A percentile compares a stretch with the other conserved stretches of the same genome.
Evolutionary conservation across 2,888 invertebrate genomes (phyloP).

Genomic region (Polymixis lichenea): DNA sequence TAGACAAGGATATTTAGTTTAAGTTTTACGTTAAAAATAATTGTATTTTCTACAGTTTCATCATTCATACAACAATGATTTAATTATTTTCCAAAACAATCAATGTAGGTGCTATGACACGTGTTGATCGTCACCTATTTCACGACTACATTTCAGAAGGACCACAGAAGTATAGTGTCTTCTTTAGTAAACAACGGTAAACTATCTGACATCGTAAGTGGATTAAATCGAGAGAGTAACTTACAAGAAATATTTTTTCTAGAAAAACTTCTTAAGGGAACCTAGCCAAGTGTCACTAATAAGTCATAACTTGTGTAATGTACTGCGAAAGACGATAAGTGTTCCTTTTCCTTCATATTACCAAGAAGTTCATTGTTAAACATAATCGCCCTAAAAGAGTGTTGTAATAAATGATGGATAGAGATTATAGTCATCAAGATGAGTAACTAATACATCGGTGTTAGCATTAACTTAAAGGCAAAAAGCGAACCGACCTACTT

Average conservation of each 20-base stretch:
- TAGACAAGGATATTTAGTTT: too few relatives aligned
- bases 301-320: slow-evolving; percentile 47
- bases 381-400: not conserved
- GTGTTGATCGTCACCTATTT: not conserved
- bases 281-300: slow-evolving; percentile 33
- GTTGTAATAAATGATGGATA: not conserved
- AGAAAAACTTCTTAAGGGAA: slow-evolving; percentile 16
- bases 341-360: slow-evolving; percentile 10
- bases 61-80: not conserved
- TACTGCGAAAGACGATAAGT: slow-evolving; percentile 46
- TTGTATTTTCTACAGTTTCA: too few relatives aligned
- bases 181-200: not conserved
- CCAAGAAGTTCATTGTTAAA: not conserved
- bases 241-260: slow-evolving; percentile 9
- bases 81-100: not conserved
- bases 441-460: not conserved
- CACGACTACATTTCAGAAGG: not conserved
- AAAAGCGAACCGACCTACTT: not conserved
- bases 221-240: slow-evolving; percentile 7
- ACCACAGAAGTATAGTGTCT: too few relatives aligned
- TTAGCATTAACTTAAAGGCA: not conserved
- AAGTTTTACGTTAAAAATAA: too few relatives aligned
- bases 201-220: not conserved
- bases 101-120: not conserved
- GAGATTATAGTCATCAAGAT: not conserved